A percentile compares a stretch with the other conserved stretches of the same genome.
These are phyloP conservation scores for Aldabrachelys gigantea DNA, from an alignment of 2,113 vertebrate species.

Conservation along the genomic window DNA sequence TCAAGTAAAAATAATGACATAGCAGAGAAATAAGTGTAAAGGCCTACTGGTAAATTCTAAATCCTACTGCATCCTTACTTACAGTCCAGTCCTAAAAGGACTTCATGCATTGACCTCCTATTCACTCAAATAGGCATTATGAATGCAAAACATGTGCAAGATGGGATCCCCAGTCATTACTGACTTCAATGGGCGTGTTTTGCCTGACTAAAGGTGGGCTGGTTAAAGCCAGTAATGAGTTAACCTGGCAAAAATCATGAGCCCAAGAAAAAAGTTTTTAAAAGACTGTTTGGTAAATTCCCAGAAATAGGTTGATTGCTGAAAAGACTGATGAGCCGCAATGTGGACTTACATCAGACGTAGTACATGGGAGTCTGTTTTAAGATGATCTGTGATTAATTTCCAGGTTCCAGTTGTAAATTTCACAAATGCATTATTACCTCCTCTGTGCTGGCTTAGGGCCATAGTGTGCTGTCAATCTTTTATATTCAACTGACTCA, in stretches of 20 bases:
- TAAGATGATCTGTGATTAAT: fast-evolving
- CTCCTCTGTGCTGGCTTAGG: neutral
- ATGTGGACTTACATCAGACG: neutral
- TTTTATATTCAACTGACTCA: neutral
- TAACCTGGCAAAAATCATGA: neutral
- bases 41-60: no score
- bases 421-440: neutral
- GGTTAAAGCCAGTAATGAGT: neutral
- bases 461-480: fast-evolving
- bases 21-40: neutral
- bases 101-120: fast-evolving
- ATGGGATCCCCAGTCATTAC: neutral
- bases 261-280: neutral
- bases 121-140: fast-evolving
- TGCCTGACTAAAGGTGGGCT: neutral
- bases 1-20: neutral
- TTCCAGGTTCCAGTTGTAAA: neutral
- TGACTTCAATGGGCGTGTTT: neutral
- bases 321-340: neutral
- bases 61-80: neutral
- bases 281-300: neutral
- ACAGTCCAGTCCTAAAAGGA: neutral
- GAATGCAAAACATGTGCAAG: fast-evolving
- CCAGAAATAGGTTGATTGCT: neutral
- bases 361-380: fast-evolving